Evolutionary conservation across 1,140 invertebrate genomes (phyloP).

Genomic region (Brachionus koreanus): DNA sequence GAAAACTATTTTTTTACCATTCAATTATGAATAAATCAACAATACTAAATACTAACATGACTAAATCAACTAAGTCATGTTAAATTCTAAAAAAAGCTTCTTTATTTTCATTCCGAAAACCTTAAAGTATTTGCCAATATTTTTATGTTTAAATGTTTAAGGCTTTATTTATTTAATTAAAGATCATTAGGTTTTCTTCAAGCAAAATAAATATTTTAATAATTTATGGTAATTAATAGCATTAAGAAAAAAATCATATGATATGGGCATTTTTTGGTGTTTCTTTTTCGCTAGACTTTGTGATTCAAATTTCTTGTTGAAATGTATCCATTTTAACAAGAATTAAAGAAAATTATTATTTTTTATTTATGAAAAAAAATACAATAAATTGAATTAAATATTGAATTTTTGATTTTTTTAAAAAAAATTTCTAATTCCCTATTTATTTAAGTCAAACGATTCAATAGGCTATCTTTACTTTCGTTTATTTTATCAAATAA

Average conservation of each 20-base stretch:
- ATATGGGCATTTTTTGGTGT: background rate
- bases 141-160: background rate
- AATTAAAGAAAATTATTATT: no score
- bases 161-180: background rate
- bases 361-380: no score
- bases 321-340: background rate
- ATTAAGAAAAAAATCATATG: background rate
- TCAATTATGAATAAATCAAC: no score
- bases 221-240: background rate
- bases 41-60: no score
- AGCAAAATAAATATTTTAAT: background rate
- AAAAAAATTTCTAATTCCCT: no score
- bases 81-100: background rate
- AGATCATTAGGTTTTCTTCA: background rate
- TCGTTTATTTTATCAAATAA: no score
- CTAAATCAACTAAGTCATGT: background rate
- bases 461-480: no score
- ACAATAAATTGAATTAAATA: no score
- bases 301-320: background rate
- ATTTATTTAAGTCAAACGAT: no score
- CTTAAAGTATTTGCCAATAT: background rate
- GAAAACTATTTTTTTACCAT: no score
- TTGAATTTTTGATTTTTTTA: no score
- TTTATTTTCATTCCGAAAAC: background rate
- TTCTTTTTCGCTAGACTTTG: background rate